Evolutionary conservation across 2,797 vertebrate genomes (phyloP), one percentile per base, ranked within the genome.

Genomic region (Macroramphosus scolopax): DNA sequence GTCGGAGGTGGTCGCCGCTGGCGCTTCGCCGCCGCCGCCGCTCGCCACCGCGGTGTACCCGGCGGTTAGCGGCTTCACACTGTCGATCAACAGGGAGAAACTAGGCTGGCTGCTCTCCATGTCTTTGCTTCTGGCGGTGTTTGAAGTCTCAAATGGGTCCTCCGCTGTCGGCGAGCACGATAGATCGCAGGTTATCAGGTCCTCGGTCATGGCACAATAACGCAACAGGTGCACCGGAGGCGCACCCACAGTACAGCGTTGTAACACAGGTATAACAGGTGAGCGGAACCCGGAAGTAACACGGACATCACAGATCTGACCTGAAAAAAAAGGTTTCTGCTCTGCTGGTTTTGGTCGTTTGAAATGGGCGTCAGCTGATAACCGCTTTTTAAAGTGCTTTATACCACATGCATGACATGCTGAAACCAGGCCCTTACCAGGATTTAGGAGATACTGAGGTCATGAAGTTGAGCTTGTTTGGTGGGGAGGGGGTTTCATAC

Each of bases 241-340:
- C 43, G 40, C 72, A 14, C 51, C 55, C 25, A 17, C 38, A 0
- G 4, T 1, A 37, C 31, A 7, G 41, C 40, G 80, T 65, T 55
- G 77, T 66, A 52, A 78, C 51, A 51, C 89, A 91, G 90, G 90
- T 91, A 85, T 51, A 83, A 82, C 85, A 85, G 83, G 82, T 83
- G 74, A 81, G 72, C 68, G 48, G 66, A 88, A 91, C 80, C 54
- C 87, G 91, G 90, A 92, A 92, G 90, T 90, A 7, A 61, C 44
- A 12, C 48, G 17, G 46, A 55, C 37, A 18, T 13, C 37, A 33
- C 29, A 80, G 76, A 77, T 73, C 81, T 72, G 68, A 62, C 60
- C 59, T 47, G 57, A 24, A 45, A 9, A 11, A 33, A 9, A n/a
- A 8, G 0, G 3, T 37, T 39, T 54, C 46, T 53, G 63, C 46